Conservation (phyloP, 2,888 invertebrate genomes). For the Dicycla oo region DNA sequence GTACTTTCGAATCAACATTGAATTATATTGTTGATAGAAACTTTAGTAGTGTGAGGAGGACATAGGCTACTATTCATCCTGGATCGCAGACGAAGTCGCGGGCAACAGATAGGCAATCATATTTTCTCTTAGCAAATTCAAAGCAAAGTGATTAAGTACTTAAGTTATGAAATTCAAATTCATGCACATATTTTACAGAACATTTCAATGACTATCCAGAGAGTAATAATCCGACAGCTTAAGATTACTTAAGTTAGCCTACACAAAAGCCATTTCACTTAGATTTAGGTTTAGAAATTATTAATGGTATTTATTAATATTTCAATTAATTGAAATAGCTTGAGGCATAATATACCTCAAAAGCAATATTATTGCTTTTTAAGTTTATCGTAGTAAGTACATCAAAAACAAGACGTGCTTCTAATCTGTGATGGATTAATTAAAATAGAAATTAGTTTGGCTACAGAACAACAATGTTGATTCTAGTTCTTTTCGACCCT, state of each 20-base stretch:
- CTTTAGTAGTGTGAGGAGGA: too few relatives aligned
- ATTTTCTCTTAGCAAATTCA: not conserved
- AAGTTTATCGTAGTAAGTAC: not conserved
- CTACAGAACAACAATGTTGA: not conserved
- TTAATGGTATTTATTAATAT: conserved; percentile 33
- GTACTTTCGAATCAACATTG: too few relatives aligned
- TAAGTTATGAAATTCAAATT: conserved; percentile 3
- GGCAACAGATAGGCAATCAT: too few relatives aligned
- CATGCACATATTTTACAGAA: conserved; percentile 15
- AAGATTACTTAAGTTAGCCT: conserved; percentile 24
- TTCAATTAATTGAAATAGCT: conserved; percentile 30
- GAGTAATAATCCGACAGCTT: conserved; percentile 26
- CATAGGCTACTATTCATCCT: too few relatives aligned
- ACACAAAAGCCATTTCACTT: conserved; percentile 33
- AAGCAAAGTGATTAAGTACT: conserved; percentile 12
- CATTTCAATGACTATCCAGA: conserved; percentile 22
- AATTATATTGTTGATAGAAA: too few relatives aligned
- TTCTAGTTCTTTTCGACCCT: not conserved
- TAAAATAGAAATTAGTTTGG: conserved; percentile 4
- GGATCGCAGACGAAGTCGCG: too few relatives aligned
- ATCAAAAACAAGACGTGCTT: not conserved
- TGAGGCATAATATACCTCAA: not conserved
- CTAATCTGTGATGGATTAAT: conserved; percentile 3
- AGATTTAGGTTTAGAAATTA: conserved; percentile 29
- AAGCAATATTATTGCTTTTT: conserved; percentile 2